Conservation (phyloP, 2,113 vertebrate species). For the Albula glossodonta region DNA sequence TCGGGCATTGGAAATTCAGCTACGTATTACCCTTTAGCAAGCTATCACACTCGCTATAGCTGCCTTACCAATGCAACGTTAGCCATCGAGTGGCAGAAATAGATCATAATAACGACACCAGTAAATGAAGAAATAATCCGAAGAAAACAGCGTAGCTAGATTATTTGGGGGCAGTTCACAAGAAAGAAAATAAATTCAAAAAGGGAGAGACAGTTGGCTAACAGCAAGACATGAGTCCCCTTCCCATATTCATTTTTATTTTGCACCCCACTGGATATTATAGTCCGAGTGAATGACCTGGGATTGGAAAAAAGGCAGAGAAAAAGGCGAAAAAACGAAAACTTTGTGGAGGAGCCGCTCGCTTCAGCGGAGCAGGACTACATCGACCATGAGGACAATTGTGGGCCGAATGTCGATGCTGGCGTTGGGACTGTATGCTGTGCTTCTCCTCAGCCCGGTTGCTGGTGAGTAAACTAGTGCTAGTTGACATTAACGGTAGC, state of each 20-base stretch:
- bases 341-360: slow-evolving; percentile 27
- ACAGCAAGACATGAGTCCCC: background rate
- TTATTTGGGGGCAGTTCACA: no score
- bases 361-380: slow-evolving; percentile 8
- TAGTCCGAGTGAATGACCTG: slow-evolving; percentile 36
- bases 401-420: slow-evolving; percentile 33
- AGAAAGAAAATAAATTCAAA: background rate
- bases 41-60: background rate
- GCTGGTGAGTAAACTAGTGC: slow-evolving; percentile 43
- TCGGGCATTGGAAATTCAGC: background rate
- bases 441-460: slow-evolving; percentile 48
- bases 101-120: background rate
- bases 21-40: background rate
- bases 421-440: slow-evolving; percentile 37
- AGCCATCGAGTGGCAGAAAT: background rate
- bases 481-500: background rate
- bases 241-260: background rate
- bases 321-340: background rate
- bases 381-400: slow-evolving; percentile 23
- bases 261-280: background rate
- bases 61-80: background rate
- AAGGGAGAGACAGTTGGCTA: background rate
- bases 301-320: slow-evolving; percentile 20
- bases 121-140: background rate
- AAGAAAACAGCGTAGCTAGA: background rate